Conservation (phyloP, 2,113 vertebrate species). For the Probosciger aterrimus region DNA sequence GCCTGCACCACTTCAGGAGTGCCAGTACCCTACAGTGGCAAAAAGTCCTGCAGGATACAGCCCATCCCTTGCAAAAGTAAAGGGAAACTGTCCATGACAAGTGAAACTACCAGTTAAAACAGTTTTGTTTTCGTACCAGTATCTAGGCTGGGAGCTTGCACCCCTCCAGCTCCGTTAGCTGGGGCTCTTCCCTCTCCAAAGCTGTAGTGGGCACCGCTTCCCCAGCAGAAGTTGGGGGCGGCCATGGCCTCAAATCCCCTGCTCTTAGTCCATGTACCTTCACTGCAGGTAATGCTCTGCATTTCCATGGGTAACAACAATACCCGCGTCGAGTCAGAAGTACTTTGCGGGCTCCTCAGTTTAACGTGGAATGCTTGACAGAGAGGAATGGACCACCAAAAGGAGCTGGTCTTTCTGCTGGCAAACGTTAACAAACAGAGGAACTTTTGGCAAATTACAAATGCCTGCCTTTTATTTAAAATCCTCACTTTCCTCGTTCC, state of each 20-base stretch:
- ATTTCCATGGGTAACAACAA: neutral
- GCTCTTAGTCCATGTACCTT: neutral
- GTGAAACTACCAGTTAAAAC: neutral
- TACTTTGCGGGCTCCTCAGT: neutral
- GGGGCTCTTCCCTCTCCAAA: neutral
- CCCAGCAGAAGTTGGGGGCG: neutral
- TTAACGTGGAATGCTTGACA: constrained; percentile 8
- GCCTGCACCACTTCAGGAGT: neutral
- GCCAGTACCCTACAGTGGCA: neutral
- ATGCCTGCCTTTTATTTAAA: constrained; percentile 28
- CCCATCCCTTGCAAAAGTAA: neutral
- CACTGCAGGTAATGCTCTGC: neutral
- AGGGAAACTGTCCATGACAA: neutral
- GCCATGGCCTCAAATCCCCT: neutral
- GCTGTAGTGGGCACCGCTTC: neutral
- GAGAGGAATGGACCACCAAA: constrained; percentile 23
- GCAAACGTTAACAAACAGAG: constrained; percentile 16
- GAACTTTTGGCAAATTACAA: constrained; percentile 59
- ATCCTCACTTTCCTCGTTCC: constrained; percentile 1
- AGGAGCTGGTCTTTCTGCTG: constrained; percentile 1
- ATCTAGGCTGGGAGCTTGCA: neutral
- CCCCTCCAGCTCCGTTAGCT: neutral
- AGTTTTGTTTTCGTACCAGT: neutral
- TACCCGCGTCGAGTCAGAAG: neutral
- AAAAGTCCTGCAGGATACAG: neutral